Conservation (phyloP, 2,113 vertebrate genomes). For the Oreocharis arfaki region DNA sequence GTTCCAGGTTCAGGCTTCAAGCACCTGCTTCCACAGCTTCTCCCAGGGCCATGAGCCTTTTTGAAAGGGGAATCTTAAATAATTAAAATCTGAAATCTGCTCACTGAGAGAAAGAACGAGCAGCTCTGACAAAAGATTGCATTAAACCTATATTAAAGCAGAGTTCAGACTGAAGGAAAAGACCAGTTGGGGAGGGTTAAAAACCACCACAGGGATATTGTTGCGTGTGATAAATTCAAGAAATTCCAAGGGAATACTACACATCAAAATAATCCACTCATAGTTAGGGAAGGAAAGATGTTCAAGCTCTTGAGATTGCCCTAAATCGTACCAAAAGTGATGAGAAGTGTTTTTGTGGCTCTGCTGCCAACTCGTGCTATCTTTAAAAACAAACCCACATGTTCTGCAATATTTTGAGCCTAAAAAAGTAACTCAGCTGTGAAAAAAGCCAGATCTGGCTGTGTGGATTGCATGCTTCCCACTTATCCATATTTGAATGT, state of each 20-base stretch:
- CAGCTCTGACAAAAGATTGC: neutral
- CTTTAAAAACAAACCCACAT: conserved; percentile 37
- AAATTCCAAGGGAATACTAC: neutral
- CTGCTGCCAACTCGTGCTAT: neutral
- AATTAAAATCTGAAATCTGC: neutral
- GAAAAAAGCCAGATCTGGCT: neutral
- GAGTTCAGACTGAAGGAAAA: neutral
- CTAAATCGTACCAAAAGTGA: neutral
- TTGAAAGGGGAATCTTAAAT: neutral
- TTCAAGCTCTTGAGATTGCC: neutral
- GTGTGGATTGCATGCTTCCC: neutral
- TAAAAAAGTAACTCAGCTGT: neutral
- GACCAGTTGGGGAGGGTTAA: neutral
- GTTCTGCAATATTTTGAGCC: conserved; percentile 23
- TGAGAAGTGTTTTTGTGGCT: neutral
- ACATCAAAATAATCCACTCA: neutral
- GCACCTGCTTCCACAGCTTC: neutral
- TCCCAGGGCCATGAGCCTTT: neutral
- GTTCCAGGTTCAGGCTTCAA: neutral
- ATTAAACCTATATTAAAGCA: neutral
- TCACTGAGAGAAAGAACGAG: neutral
- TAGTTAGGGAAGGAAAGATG: neutral
- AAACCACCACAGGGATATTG: neutral
- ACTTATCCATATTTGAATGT: neutral
- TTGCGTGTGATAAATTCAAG: neutral